These are phyloP conservation scores for Eueremaeus valkanovi DNA, from an alignment of 2,888 invertebrate genomes.

Conservation along the genomic window DNA sequence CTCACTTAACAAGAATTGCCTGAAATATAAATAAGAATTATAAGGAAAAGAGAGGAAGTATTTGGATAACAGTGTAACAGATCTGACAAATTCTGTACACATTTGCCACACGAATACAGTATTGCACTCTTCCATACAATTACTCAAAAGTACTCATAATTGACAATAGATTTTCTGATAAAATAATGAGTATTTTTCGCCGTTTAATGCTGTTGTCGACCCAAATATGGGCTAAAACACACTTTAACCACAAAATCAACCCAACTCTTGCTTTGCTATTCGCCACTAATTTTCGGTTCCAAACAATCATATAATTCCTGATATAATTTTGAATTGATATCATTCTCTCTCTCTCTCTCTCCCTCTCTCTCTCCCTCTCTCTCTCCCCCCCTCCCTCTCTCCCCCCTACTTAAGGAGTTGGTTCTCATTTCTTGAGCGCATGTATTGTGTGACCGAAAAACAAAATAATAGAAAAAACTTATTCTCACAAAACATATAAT, in stretches of 20 bases:
- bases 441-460: too few species aligned
- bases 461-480: too few species aligned
- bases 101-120: not conserved
- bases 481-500: too few species aligned
- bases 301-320: not conserved
- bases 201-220: not conserved
- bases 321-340: conserved; percentile 1
- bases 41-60: not conserved
- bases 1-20: not conserved
- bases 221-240: not conserved
- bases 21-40: not conserved
- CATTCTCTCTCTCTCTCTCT: not conserved
- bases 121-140: not conserved
- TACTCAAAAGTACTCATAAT: not conserved
- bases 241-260: not conserved
- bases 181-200: not conserved
- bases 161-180: conserved; percentile 5
- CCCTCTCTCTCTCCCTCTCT: not conserved
- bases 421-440: too few species aligned
- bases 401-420: too few species aligned
- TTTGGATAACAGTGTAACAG: not conserved
- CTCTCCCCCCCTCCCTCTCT: not conserved
- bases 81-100: too few species aligned
- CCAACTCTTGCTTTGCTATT: not conserved
- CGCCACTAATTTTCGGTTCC: too few species aligned